These are phyloP conservation scores for Helostoma temminkii DNA, from an alignment of 2,797 vertebrate genomes.

Conservation along the genomic window DNA sequence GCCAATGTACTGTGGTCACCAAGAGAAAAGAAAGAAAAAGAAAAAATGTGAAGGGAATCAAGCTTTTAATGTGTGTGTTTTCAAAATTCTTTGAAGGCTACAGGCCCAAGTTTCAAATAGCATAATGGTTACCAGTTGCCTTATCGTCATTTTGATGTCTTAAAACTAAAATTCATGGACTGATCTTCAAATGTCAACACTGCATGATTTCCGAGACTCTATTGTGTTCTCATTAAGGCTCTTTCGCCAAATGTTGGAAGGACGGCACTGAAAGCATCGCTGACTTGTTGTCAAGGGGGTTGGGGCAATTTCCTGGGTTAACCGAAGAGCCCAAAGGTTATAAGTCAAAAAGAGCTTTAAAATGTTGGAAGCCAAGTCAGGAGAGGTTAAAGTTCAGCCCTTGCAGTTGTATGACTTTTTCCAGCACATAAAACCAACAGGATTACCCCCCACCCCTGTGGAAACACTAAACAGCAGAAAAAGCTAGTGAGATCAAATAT, in stretches of 20 bases:
- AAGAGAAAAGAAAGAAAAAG: constrained; percentile 48
- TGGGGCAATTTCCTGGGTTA: constrained; percentile 69
- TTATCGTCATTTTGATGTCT: constrained; percentile 59
- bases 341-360: constrained; percentile 60
- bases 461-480: constrained; percentile 9
- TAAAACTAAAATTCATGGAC: constrained; percentile 44
- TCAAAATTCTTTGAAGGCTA: constrained; percentile 65
- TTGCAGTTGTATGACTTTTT: constrained; percentile 63
- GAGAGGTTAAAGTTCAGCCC: constrained; percentile 68
- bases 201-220: background rate
- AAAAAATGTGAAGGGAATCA: constrained; percentile 38
- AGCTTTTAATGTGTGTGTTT: constrained; percentile 63
- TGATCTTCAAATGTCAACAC: constrained; percentile 22
- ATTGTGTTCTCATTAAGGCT: constrained; percentile 52
- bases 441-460: constrained; percentile 1
- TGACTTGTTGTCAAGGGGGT: constrained; percentile 46
- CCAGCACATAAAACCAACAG: constrained; percentile 36
- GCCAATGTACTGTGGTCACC: constrained; percentile 70
- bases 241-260: constrained; percentile 43
- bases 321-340: constrained; percentile 50
- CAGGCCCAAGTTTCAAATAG: constrained; percentile 48
- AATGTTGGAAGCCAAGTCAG: constrained; percentile 61
- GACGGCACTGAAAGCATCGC: constrained; percentile 8
- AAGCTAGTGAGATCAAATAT: constrained; percentile 11
- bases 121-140: constrained; percentile 73